These are phyloP conservation scores for Pseudomyrmex flavicornis DNA, from an alignment of 1,140 invertebrate species.

Conservation along the genomic window DNA sequence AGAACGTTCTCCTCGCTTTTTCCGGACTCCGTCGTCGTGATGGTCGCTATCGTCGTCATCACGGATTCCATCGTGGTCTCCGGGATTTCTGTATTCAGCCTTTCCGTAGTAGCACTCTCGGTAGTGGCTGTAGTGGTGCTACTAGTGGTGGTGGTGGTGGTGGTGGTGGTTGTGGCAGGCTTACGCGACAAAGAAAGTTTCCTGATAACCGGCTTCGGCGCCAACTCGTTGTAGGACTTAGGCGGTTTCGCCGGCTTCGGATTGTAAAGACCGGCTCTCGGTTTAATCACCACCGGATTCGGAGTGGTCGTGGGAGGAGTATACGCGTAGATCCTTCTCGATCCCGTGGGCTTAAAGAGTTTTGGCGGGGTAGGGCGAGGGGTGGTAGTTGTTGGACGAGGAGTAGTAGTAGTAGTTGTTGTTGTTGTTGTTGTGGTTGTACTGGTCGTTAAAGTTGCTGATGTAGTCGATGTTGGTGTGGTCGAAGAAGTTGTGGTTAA, in stretches of 20 bases:
- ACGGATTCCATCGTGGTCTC: slow-evolving; percentile 27
- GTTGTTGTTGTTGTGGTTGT: not conserved
- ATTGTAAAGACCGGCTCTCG: slow-evolving; percentile 74
- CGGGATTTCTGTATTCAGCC: slow-evolving; percentile 35
- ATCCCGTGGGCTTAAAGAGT: slow-evolving; percentile 78
- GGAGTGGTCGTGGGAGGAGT: slow-evolving; percentile 80
- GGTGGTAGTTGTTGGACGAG: slow-evolving; percentile 62
- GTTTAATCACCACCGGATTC: slow-evolving; percentile 81
- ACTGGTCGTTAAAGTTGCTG: not conserved
- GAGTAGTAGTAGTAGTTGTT: slow-evolving; percentile 42
- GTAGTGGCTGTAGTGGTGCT: slow-evolving; percentile 1
- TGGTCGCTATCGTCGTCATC: not conserved
- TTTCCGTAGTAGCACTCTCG: slow-evolving; percentile 30
- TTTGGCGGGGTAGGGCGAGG: slow-evolving; percentile 70
- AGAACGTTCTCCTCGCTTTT: slow-evolving; percentile 63
- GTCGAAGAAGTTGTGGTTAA: not conserved
- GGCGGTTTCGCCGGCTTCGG: slow-evolving; percentile 81
- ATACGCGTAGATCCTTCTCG: slow-evolving; percentile 80
- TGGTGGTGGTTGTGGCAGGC: slow-evolving; percentile 11
- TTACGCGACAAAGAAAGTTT: slow-evolving; percentile 76
- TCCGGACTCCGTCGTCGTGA: slow-evolving; percentile 3
- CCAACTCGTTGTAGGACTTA: slow-evolving; percentile 80
- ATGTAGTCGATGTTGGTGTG: not conserved
- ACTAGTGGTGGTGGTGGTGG: too few relatives aligned
- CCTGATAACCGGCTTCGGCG: slow-evolving; percentile 81